phyloP scores from a whole-genome alignment of 2,888 invertebrate genomes.

The Galerucella nymphaeae region DNA sequence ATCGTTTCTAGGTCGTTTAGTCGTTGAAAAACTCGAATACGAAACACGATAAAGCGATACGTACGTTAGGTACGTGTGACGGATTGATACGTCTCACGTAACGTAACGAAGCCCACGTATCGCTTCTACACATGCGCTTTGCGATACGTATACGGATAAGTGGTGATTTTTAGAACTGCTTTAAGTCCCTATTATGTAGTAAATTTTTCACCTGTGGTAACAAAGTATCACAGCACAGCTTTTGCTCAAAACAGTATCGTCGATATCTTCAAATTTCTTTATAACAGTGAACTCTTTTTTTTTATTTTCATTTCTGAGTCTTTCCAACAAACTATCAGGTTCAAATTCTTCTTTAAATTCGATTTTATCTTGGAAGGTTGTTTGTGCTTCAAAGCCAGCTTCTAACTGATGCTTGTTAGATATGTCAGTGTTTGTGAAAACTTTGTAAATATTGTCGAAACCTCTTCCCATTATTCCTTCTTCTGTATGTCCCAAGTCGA shows the following conservation, averaged over 20 bases:
- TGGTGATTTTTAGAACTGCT: too few relatives aligned
- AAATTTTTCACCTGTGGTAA: slow-evolving; percentile 71
- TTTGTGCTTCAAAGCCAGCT: slow-evolving; percentile 33
- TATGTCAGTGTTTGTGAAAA: slow-evolving; percentile 68
- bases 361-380: slow-evolving; percentile 48
- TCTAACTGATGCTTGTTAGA: slow-evolving; percentile 20
- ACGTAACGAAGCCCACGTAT: too few relatives aligned
- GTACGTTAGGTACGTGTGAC: too few relatives aligned
- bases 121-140: too few relatives aligned
- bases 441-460: slow-evolving; percentile 84
- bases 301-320: slow-evolving; percentile 45
- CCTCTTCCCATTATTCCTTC: slow-evolving; percentile 94
- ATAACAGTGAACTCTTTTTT: slow-evolving; percentile 53
- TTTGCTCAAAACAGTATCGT: slow-evolving; percentile 72
- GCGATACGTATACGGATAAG: too few relatives aligned
- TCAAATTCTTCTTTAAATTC: slow-evolving; percentile 56
- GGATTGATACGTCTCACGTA: too few relatives aligned
- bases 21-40: too few relatives aligned
- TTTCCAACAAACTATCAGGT: slow-evolving; percentile 47
- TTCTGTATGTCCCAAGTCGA: slow-evolving; percentile 91
- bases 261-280: slow-evolving; percentile 58
- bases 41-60: too few relatives aligned
- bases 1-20: too few relatives aligned
- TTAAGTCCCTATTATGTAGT: too few relatives aligned
- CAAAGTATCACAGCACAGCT: slow-evolving; percentile 75